phyloP scores from a whole-genome alignment of 2,888 invertebrate species.

The Crematogaster levior region DNA sequence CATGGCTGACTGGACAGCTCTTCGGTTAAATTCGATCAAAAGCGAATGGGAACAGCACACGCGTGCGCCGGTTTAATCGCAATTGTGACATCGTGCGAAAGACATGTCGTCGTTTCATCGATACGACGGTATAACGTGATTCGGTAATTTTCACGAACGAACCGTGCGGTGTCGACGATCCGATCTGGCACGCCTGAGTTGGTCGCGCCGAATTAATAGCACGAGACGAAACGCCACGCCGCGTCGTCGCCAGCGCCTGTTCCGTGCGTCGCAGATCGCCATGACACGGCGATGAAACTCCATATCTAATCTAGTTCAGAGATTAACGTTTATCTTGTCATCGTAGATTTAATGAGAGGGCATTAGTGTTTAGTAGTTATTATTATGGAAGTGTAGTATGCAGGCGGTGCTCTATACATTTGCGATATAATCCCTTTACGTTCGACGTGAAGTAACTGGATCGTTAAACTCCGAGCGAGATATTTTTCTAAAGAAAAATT shows the following conservation, averaged over 20 bases:
- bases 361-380: slow-evolving; percentile 2
- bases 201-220: slow-evolving; percentile 60
- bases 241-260: no score
- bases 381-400: no score
- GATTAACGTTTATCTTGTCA: slow-evolving; percentile 45
- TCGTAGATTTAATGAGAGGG: neutral
- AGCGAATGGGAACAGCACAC: neutral
- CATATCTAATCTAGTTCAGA: slow-evolving; percentile 50
- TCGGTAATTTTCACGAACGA: slow-evolving; percentile 61
- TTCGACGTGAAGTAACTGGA: slow-evolving; percentile 9
- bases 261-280: slow-evolving; percentile 22
- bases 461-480: neutral
- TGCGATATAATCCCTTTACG: slow-evolving; percentile 11
- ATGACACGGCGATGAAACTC: slow-evolving; percentile 27
- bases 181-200: slow-evolving; percentile 37
- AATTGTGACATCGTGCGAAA: slow-evolving; percentile 46
- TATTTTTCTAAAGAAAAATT: slow-evolving; percentile 12
- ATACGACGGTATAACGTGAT: slow-evolving; percentile 40
- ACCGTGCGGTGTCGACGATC: slow-evolving; percentile 49
- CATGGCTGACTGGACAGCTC: slow-evolving; percentile 21
- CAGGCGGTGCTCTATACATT: neutral
- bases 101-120: slow-evolving; percentile 34
- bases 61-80: slow-evolving; percentile 34
- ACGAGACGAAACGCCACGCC: slow-evolving; percentile 60
- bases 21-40: slow-evolving; percentile 33